Evolutionary conservation across 2,113 vertebrate genomes (phyloP), one percentile per base, ranked within the genome.

Genomic region (Clinocottus analis): DNA sequence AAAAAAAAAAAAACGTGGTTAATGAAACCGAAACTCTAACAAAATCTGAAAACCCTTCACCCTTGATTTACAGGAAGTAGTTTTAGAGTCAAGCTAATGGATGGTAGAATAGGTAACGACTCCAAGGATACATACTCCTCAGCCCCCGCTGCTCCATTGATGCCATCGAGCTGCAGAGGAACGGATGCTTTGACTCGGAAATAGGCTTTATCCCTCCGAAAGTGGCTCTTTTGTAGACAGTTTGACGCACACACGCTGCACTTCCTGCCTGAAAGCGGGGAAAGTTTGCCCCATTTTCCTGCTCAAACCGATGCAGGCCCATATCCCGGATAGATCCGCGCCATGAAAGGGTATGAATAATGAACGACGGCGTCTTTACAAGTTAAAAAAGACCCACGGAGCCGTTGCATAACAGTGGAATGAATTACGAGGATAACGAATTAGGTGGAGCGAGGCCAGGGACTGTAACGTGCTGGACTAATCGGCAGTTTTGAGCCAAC

Each of bases 321-420:
- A 69, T 77, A 84, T 72, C 37, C 63, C 62, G 59, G 80, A 83
- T 81, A 90, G 85, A 87, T 90, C 62, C 78, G 59, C 59, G 79
- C 86, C 84, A 82, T 86, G 86, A 86, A 88, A 87, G 83, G 37
- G 23, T 56, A 88, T 93, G 45, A 90, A 93, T 93, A 91, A 93
- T 93, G 75, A 84, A 93, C 67, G 73, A 75, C 58, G 74, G 71
- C 66, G 88, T 82, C 86, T 79, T 88, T 84, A 82, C 84, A 77
- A 88, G 84, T 82, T 82, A 77, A 85, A 89, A 88, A 77, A 82
- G 76, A 85, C 65, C 62, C 75, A 75, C 74, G 80, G 80, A 27
- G 16, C 80, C 27, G 75, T 92, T 92, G 89, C 78, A 13, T 91
- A 91, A 91, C 68, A 43, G 75, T 35, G 58, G 80, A 85, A 88